Evolutionary conservation across 1,140 invertebrate species (phyloP).

Genomic region (Diabrotica undecimpunctata): DNA sequence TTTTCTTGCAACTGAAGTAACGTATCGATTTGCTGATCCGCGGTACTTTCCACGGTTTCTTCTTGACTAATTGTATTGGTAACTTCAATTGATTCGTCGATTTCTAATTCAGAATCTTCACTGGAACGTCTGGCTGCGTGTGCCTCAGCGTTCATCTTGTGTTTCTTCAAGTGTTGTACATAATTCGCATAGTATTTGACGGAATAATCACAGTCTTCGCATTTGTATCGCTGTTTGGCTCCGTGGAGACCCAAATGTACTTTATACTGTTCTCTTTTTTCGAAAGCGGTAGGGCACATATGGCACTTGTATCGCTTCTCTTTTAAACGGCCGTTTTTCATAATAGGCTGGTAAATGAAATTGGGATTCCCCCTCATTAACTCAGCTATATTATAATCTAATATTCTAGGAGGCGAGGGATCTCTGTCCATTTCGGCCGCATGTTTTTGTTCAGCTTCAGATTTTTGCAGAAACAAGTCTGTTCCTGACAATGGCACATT

Average conservation of each 20-base stretch:
- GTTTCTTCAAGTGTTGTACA: conserved; percentile 74
- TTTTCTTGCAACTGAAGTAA: conserved; percentile 45
- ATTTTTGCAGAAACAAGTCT: conserved; percentile 58
- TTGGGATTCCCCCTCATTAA: conserved; percentile 68
- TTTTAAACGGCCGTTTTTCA: conserved; percentile 70
- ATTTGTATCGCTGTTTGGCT: conserved; percentile 77
- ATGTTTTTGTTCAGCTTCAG: conserved; percentile 52
- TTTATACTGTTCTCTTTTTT: conserved; percentile 80
- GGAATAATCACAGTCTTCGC: conserved; percentile 83
- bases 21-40: conserved; percentile 52
- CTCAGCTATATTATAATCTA: conserved; percentile 63
- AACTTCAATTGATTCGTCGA: conserved; percentile 43
- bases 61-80: conserved; percentile 23
- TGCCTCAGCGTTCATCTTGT: conserved; percentile 66
- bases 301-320: conserved; percentile 78
- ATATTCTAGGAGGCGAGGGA: conserved; percentile 16
- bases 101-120: conserved; percentile 48
- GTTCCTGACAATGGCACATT: conserved; percentile 60
- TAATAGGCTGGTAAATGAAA: conserved; percentile 70
- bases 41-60: conserved; percentile 11
- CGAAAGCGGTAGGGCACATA: conserved; percentile 85
- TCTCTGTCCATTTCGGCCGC: conserved; percentile 16
- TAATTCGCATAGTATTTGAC: conserved; percentile 83
- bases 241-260: conserved; percentile 80
- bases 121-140: conserved; percentile 52